Base-by-base conservation (phyloP, 2,113 vertebrate genomes). In the Dryoscopus gambensis region DNA sequence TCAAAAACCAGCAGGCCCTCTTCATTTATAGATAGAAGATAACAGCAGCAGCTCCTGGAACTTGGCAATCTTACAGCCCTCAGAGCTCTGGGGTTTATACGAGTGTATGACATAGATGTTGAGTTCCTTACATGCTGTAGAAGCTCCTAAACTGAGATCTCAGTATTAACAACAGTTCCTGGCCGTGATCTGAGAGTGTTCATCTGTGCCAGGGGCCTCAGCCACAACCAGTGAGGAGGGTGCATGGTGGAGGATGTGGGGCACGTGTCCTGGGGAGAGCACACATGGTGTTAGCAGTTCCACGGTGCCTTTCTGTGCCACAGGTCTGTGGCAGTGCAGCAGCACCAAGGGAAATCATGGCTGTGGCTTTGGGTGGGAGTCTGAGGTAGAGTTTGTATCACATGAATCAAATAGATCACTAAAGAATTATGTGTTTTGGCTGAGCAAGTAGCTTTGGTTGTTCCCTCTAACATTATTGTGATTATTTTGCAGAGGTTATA, bases 201-300 rank as follows among this genome's bases (percentile, higher is more conserved):
- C 94, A 84, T 87, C 93, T 35, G 57, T 96, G 94, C 97, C 90
- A 96, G 97, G 89, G 96, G 86, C 94, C 93, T 97, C 90, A 97
- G 96, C 96, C 97, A 96, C 97, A 97, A 59, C 39, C 89, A 91
- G 89, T 87, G 91, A 97, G 95, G 94, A 96, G 87, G 55, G 89
- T 95, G 93, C 79, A 75, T 95, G 94, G 55, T 52, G 87, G 94
- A 96, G 97, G 97, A 97, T 97, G 98, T 97, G 96, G 96, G 97
- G 78, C 81, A 80, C 27, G 15, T 95, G 71, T 69, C 55, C 96
- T 86, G 96, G 93, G 95, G 95, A 88, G 89, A 33, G 92, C 89
- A 76, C 46, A 49, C 65, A 42, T 6, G 92, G 47, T 94, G 76
- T 69, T 82, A 47, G 52, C 91, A 88, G 42, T 55, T 78, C 93